Evolutionary conservation across 2,888 invertebrate genomes (phyloP).

Genomic region (Ormyrus labotus): DNA sequence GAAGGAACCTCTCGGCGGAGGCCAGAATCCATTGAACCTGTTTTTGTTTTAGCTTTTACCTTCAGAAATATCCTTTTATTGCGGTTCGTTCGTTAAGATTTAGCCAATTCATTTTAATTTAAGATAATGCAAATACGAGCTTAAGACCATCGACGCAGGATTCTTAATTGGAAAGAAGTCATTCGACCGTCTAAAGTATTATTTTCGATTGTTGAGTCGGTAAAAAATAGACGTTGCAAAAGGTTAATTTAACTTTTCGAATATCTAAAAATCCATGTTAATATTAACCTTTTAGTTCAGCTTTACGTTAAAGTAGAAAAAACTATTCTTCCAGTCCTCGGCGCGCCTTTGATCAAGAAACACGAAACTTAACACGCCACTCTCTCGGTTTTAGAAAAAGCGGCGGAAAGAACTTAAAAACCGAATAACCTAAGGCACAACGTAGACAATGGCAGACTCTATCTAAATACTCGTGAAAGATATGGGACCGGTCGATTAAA

Average conservation of each 20-base stretch:
- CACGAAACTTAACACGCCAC: slow-evolving; percentile 29
- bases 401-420: neutral
- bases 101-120: slow-evolving; percentile 40
- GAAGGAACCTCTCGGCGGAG: slow-evolving; percentile 34
- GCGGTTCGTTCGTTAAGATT: slow-evolving; percentile 47
- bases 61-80: slow-evolving; percentile 44
- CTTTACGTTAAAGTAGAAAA: slow-evolving; percentile 18
- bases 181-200: neutral
- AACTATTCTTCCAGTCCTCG: slow-evolving; percentile 27
- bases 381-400: slow-evolving; percentile 3
- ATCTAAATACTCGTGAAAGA: slow-evolving; percentile 22
- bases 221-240: neutral
- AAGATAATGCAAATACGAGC: slow-evolving; percentile 36
- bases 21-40: slow-evolving; percentile 46
- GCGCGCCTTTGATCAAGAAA: slow-evolving; percentile 43
- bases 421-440: neutral
- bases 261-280: slow-evolving; percentile 41
- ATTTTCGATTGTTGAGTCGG: neutral
- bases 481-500: neutral
- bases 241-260: slow-evolving; percentile 14
- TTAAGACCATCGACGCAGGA: neutral
- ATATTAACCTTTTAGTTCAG: slow-evolving; percentile 25
- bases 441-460: neutral
- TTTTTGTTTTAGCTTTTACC: slow-evolving; percentile 48
- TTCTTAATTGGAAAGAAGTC: neutral